Evolutionary conservation across 1,140 invertebrate genomes (phyloP), one percentile per base, ranked within the genome.

Genomic region (Sinonovacula constricta): DNA sequence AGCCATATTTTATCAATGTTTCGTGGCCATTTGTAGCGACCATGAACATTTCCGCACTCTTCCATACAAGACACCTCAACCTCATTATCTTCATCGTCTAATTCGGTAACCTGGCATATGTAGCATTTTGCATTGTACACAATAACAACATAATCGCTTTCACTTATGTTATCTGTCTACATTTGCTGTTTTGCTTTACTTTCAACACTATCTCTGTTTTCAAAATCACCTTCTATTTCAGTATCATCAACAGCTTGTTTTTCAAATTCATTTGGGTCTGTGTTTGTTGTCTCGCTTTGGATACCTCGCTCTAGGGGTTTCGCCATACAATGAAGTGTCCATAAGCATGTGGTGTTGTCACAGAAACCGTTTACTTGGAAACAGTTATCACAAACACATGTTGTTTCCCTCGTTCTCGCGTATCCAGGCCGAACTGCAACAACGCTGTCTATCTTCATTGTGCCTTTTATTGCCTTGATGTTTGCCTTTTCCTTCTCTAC

Each of bases 21-120:
- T 51, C 69, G 31, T 12, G 69, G 69, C 69, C 36, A 62, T 22
- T 72, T 62, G 15, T 45, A 62, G 15, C 69, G 59, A 0, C 59
- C 59, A 15, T 62, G 24, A 24, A 51, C 26, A 22, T 72, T 72
- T 1, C 54, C 54, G 34, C 36, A 59, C 24, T 60, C 18, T 24
- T 72, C 69, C 69, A 72, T 72, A 62, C 69, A 72, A 12, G 12
- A 51, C n/a, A n/a, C n/a, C n/a, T n/a, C n/a, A n/a, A n/a, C n/a
- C n/a, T n/a, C n/a, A n/a, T n/a, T n/a, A n/a, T 60, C 69, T 15
- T 62, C 57, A 3, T 62, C 22, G 36, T 62, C 69, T 51, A 60
- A 51, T 26, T 72, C 69, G 1, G 18, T 30, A 1, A 72, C 26
- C 51, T 72, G 15, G 3, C 56, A 56, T 22, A 72, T 72, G n/a